Conservation (phyloP, 2,113 vertebrate genomes). For the Sturnira hondurensis region DNA sequence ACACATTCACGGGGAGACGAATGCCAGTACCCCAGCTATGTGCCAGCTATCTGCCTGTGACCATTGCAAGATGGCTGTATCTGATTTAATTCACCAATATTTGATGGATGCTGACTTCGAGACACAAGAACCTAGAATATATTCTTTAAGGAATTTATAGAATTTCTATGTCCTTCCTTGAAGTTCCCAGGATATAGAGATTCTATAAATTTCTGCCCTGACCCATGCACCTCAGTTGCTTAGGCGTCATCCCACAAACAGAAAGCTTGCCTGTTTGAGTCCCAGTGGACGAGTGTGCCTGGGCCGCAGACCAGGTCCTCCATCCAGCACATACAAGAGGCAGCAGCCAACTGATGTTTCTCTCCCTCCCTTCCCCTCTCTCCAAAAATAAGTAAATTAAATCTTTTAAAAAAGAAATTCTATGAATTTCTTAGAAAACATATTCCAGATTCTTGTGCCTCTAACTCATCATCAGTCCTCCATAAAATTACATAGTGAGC, state of each 20-base stretch:
- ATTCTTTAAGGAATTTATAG: neutral
- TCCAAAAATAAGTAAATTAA: too few species aligned
- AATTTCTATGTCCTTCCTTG: neutral
- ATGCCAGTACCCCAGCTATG: neutral
- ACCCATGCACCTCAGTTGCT: too few species aligned
- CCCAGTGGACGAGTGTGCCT: too few species aligned
- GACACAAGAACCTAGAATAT: neutral
- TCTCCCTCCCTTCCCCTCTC: too few species aligned
- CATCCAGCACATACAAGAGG: too few species aligned
- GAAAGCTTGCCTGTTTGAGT: too few species aligned
- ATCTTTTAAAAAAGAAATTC: neutral
- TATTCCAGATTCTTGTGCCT: neutral
- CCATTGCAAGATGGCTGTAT: neutral
- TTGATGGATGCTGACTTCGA: neutral
- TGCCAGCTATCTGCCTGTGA: neutral
- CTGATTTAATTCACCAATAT: neutral
- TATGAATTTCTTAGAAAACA: neutral
- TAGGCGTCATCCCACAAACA: too few species aligned
- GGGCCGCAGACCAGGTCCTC: too few species aligned
- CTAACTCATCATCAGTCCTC: neutral
- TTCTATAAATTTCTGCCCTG: neutral
- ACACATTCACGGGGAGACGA: neutral
- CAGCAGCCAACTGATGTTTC: too few species aligned
- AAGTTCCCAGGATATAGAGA: neutral
- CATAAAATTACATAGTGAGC: neutral